Evolutionary conservation across 2,797 vertebrate genomes (phyloP).

Genomic region (Acridotheres tristis): DNA sequence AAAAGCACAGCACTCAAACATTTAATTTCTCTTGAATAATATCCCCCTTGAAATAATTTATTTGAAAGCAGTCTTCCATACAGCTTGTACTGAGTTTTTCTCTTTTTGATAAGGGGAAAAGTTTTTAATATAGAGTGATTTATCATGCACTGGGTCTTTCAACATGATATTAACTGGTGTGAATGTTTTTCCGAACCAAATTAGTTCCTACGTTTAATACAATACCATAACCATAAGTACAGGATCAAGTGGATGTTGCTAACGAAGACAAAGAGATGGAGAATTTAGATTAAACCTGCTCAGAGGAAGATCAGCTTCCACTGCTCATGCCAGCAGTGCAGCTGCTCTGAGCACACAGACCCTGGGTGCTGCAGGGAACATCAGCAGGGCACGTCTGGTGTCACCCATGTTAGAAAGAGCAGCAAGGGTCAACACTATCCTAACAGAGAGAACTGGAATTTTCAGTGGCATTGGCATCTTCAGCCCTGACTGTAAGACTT

Average conservation of each 20-base stretch:
- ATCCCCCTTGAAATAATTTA: background rate
- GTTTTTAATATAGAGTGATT: background rate
- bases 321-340: background rate
- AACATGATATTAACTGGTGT: background rate
- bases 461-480: background rate
- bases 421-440: background rate
- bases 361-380: background rate
- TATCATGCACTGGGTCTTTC: background rate
- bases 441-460: background rate
- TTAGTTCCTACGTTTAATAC: background rate
- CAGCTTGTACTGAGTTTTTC: background rate
- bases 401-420: background rate
- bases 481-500: background rate
- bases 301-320: background rate
- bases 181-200: background rate
- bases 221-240: constrained; percentile 7
- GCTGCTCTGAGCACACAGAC: background rate
- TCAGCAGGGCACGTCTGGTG: background rate
- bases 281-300: background rate
- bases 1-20: background rate
- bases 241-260: background rate
- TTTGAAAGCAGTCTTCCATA: background rate
- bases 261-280: background rate
- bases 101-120: background rate
- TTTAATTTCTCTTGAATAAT: background rate